Percentiles rank a stretch among this genome's conserved stretches.
These are phyloP conservation scores for Agrotis puta DNA, from an alignment of 2,888 invertebrate genomes.

Conservation along the genomic window DNA sequence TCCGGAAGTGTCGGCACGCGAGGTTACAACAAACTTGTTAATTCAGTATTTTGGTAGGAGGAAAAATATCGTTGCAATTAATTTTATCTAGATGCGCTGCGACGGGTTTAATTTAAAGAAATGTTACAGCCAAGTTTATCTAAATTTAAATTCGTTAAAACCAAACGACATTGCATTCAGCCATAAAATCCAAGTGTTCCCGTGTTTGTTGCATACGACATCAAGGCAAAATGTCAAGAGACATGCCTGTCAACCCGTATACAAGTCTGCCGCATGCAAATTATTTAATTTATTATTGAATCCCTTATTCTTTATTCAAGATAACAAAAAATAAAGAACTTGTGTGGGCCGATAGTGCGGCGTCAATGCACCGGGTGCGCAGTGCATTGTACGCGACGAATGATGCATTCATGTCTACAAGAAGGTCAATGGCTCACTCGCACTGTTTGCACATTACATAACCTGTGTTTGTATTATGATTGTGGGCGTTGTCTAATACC, in stretches of 20 bases:
- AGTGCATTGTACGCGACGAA: conserved; percentile 82
- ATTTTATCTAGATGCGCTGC: conserved; percentile 49
- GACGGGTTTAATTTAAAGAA: conserved; percentile 38
- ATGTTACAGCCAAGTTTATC: conserved; percentile 33
- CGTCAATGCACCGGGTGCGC: conserved; percentile 79
- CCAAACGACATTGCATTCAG: conserved; percentile 35
- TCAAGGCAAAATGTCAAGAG: conserved; percentile 59
- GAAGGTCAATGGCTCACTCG: conserved; percentile 86
- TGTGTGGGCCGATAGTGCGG: conserved; percentile 85
- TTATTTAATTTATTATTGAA: conserved; percentile 64
- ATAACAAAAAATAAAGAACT: conserved; percentile 83
- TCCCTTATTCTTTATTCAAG: conserved; percentile 77
- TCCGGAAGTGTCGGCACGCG: conserved; percentile 62
- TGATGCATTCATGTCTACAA: conserved; percentile 86
- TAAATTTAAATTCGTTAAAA: conserved; percentile 32
- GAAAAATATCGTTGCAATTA: conserved; percentile 54
- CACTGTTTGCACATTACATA: conserved; percentile 83
- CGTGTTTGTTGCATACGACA: conserved; percentile 49
- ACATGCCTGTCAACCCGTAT: conserved; percentile 52
- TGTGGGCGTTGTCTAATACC: conserved; percentile 74
- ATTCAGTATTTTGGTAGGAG: conserved; percentile 55
- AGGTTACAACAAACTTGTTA: conserved; percentile 62
- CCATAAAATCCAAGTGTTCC: conserved; percentile 58
- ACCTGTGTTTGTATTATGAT: conserved; percentile 81
- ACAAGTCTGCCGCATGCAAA: conserved; percentile 60